These are phyloP conservation scores for Corynorhinus townsendii DNA, from an alignment of 2,113 vertebrate species.

Conservation along the genomic window DNA sequence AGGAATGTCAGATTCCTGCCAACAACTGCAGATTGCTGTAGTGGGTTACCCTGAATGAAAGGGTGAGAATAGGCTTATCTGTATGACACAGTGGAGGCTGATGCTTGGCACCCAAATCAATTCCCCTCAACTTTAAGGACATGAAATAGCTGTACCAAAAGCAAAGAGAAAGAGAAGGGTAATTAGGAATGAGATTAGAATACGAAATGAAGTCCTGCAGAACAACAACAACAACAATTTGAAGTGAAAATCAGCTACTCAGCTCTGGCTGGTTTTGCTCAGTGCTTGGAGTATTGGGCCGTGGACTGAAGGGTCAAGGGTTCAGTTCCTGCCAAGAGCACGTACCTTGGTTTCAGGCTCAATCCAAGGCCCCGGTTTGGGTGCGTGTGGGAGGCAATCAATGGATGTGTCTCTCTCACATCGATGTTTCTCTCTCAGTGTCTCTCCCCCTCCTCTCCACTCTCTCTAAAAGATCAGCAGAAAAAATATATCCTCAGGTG, in stretches of 20 bases:
- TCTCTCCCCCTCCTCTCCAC: too few relatives aligned
- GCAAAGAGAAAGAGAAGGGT: neutral
- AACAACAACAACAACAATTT: neutral
- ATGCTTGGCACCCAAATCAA: neutral
- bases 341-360: too few relatives aligned
- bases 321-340: too few relatives aligned
- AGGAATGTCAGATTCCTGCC: neutral
- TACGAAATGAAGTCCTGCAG: neutral
- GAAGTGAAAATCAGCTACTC: neutral
- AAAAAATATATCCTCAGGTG: too few relatives aligned
- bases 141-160: neutral
- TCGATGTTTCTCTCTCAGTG: too few relatives aligned
- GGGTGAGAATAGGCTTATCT: neutral
- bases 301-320: too few relatives aligned
- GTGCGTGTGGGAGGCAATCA: too few relatives aligned
- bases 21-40: neutral
- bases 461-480: too few relatives aligned
- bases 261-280: too few relatives aligned
- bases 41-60: neutral
- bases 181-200: neutral
- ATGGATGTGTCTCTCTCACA: too few relatives aligned
- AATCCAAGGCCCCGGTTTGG: too few relatives aligned
- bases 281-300: too few relatives aligned
- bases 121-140: neutral
- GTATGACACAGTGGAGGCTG: neutral